Conservation (phyloP, 1,140 invertebrate genomes). For the Aricia agestis region DNA sequence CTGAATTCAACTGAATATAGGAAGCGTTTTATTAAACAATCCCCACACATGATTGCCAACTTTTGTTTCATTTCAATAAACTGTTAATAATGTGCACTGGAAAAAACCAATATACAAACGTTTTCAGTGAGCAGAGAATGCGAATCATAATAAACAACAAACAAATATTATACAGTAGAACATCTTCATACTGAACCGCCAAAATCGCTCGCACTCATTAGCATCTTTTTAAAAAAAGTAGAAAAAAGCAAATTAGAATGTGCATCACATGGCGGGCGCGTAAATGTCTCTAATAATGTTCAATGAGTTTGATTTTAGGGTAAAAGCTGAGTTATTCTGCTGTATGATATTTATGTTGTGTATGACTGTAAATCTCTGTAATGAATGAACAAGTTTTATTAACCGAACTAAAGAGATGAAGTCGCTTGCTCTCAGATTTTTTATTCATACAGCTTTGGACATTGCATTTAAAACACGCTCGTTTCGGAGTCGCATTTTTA, state of each 20-base stretch:
- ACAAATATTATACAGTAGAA: background rate
- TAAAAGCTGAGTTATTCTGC: no score
- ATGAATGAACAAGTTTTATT: constrained; percentile 24
- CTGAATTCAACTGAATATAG: no score
- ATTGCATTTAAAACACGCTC: background rate
- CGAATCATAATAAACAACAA: no score
- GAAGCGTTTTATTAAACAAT: no score
- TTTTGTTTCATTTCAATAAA: background rate
- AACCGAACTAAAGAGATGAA: constrained; percentile 16
- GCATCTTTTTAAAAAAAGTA: no score
- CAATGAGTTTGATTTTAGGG: no score
- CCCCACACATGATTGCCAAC: no score
- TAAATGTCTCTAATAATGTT: no score
- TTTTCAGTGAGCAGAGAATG: constrained; percentile 13
- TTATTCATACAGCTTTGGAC: background rate
- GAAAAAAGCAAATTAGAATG: no score
- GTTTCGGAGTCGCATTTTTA: background rate
- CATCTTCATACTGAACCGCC: background rate
- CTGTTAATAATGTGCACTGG: background rate
- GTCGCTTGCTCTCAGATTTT: background rate
- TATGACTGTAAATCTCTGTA: constrained; percentile 22
- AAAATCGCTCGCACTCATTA: no score
- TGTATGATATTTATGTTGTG: background rate
- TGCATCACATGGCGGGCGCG: no score
- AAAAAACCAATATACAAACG: background rate